Percentiles rank a stretch among this genome's conserved stretches.
These are phyloP conservation scores for Ursus arctos DNA, from an alignment of 2,113 vertebrate species.

Conservation along the genomic window DNA sequence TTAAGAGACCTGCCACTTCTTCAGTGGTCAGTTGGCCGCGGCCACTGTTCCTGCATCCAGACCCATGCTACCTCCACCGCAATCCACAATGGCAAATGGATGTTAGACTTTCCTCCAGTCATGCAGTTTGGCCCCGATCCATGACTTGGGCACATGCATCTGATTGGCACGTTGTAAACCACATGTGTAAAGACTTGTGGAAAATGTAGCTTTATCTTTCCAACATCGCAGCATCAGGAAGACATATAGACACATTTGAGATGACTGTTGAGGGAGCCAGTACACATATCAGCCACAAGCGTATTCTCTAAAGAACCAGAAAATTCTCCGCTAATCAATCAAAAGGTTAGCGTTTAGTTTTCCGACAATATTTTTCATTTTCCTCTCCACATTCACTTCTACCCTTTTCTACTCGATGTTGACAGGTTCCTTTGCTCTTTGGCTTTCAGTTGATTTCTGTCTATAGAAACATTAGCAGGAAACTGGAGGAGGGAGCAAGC, in stretches of 20 bases:
- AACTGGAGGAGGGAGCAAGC: background rate
- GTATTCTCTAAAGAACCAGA: background rate
- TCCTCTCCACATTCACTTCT: background rate
- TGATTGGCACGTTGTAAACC: background rate
- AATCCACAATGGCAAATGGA: fast-evolving
- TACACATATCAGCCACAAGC: fast-evolving
- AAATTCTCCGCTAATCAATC: background rate
- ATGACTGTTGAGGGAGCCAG: background rate
- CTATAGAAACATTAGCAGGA: background rate
- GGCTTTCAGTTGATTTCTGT: background rate
- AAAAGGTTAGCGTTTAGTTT: background rate
- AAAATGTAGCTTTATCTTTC: background rate
- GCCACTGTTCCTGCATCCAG: fast-evolving
- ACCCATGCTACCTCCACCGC: fast-evolving
- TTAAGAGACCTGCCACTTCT: background rate
- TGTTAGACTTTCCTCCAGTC: too few species aligned
- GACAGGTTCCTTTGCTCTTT: background rate
- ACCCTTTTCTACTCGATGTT: background rate
- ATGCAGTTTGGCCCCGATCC: fast-evolving
- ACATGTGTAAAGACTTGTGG: background rate
- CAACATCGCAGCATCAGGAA: background rate
- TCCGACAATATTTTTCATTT: background rate
- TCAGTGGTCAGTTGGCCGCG: background rate
- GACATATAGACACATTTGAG: too few species aligned
- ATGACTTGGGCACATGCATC: background rate